phyloP scores from a whole-genome alignment of 2,888 invertebrate species.

The Callosobruchus maculatus region DNA sequence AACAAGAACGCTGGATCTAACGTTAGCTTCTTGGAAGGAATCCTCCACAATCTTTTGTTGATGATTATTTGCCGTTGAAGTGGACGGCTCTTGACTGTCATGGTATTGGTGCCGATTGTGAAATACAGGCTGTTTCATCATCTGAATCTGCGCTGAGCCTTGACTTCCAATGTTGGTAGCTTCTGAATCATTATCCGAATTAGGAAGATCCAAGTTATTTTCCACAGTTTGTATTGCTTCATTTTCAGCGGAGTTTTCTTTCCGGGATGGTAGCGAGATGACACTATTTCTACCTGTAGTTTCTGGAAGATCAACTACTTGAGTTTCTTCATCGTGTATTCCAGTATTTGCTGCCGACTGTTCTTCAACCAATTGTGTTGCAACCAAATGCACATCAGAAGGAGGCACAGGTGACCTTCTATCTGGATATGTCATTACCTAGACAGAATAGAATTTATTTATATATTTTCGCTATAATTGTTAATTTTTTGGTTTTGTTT shows the following conservation, averaged over 20 bases:
- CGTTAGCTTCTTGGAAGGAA: neutral
- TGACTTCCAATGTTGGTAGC: neutral
- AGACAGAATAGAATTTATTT: neutral
- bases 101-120: conserved; percentile 1
- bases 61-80: conserved; percentile 7
- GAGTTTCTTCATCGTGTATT: conserved; percentile 10
- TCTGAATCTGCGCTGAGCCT: neutral
- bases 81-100: conserved; percentile 4
- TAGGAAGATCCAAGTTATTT: neutral
- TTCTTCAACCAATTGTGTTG: neutral
- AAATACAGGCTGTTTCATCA: neutral
- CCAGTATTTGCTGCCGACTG: conserved; percentile 1
- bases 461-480: no score
- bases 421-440: neutral
- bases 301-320: conserved; percentile 4
- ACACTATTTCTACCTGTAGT: neutral
- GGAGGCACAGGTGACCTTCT: neutral
- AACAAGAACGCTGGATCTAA: conserved; percentile 1
- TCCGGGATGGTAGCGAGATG: neutral
- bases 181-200: neutral
- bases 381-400: no score
- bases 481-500: no score
- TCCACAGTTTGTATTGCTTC: neutral
- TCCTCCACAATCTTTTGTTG: neutral
- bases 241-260: neutral